Conservation (phyloP, 2,888 invertebrate genomes). For the Andrena minutula region DNA sequence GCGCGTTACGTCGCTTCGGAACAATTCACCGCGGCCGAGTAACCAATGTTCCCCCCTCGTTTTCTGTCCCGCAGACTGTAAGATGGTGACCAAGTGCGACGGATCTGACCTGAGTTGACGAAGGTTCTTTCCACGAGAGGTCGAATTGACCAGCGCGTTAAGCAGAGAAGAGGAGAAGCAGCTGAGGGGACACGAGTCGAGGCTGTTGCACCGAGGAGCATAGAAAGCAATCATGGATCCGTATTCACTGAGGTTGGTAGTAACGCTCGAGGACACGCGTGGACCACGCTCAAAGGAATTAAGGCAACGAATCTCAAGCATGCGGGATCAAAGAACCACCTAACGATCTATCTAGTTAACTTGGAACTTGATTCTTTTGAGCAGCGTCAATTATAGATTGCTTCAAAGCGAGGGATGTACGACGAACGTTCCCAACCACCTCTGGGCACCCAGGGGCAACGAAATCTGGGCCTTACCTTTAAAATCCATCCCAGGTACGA, state of each 20-base stretch:
- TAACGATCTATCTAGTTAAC: too few species aligned
- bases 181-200: neutral
- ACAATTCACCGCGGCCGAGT: neutral
- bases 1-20: neutral
- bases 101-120: constrained; percentile 63
- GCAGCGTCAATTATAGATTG: too few species aligned
- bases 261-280: neutral
- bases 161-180: constrained; percentile 14
- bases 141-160: constrained; percentile 37
- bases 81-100: constrained; percentile 63
- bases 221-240: constrained; percentile 76
- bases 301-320: neutral
- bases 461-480: neutral
- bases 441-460: neutral
- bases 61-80: constrained; percentile 54
- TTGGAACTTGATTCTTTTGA: too few species aligned
- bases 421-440: too few species aligned
- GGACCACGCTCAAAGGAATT: neutral
- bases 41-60: neutral
- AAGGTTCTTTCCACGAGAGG: constrained; percentile 33
- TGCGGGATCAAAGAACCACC: neutral
- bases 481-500: neutral
- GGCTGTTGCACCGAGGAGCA: constrained; percentile 9
- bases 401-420: too few species aligned
- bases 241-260: constrained; percentile 80